phyloP scores from a whole-genome alignment of 2,888 invertebrate species.

The Siphonodentalium dalli region DNA sequence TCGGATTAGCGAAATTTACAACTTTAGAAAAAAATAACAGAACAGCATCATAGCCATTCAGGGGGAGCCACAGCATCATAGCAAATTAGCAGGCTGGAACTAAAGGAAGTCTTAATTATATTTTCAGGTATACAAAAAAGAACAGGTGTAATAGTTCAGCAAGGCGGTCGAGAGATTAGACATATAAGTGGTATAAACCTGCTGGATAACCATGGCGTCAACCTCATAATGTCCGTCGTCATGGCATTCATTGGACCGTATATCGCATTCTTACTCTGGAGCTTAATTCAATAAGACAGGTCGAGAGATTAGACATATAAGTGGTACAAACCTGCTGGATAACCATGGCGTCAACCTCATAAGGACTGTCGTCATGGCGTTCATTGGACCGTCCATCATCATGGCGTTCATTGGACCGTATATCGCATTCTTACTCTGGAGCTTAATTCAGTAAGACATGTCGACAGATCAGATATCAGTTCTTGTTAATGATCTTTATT shows the following conservation, averaged over 20 bases:
- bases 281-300: conserved; percentile 66
- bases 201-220: conserved; percentile 87
- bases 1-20: too few species aligned
- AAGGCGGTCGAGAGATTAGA: conserved; percentile 74
- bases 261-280: conserved; percentile 46
- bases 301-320: conserved; percentile 76
- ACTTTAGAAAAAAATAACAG: too few species aligned
- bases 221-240: conserved; percentile 80
- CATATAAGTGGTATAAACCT: conserved; percentile 80
- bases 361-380: conserved; percentile 75
- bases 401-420: conserved; percentile 48
- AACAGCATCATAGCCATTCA: too few species aligned
- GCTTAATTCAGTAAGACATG: conserved; percentile 66
- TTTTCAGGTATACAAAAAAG: conserved; percentile 73
- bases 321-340: conserved; percentile 79
- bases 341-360: conserved; percentile 89
- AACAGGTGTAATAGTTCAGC: conserved; percentile 75
- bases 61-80: too few species aligned
- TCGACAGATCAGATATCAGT: conserved; percentile 74
- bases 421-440: conserved; percentile 46
- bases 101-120: conserved; percentile 21
- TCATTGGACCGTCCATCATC: too few species aligned
- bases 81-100: too few species aligned
- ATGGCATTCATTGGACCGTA: conserved; percentile 65
- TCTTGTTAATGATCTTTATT: too few species aligned